A percentile compares a stretch with the other conserved stretches of the same genome.
These are phyloP conservation scores for Pegoplata infirma DNA, from an alignment of 2,888 invertebrate genomes.

Conservation along the genomic window DNA sequence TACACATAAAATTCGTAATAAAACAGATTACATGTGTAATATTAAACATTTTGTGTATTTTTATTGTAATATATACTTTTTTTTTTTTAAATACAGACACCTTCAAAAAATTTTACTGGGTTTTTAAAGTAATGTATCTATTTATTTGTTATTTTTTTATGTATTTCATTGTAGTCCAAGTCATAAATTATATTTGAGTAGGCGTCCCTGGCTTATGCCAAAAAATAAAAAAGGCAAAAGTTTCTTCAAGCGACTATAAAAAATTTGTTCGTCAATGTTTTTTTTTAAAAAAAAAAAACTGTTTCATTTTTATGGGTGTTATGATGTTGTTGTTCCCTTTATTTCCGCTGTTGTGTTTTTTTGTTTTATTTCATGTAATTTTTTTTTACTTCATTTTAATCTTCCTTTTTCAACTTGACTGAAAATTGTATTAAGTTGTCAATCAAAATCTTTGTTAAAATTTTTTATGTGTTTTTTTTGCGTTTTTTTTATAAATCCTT, in stretches of 20 bases:
- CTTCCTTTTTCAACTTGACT: constrained; percentile 14
- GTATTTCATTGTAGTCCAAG: neutral
- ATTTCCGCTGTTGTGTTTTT: no score
- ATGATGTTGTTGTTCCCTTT: neutral
- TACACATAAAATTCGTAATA: no score
- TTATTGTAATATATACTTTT: no score
- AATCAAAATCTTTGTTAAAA: constrained; percentile 8
- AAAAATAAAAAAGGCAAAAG: neutral
- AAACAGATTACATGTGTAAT: no score
- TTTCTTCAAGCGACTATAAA: neutral
- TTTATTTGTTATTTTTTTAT: neutral
- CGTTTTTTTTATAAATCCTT: neutral
- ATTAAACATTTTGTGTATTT: no score
- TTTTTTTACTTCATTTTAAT: constrained; percentile 7
- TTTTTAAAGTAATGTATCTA: neutral
- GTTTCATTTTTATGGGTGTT: neutral
- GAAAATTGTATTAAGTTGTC: constrained; percentile 42
- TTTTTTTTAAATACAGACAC: no score
- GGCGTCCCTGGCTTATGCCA: constrained; percentile 12
- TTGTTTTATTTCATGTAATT: neutral
- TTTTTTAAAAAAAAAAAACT: neutral
- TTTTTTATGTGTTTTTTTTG: neutral
- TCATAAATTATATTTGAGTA: constrained; percentile 34
- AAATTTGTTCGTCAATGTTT: neutral
- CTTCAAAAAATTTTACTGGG: no score